A percentile compares a stretch with the other conserved stretches of the same genome.
Evolutionary conservation across 2,797 vertebrate species (phyloP).

Genomic region (Argyrosomus regius): DNA sequence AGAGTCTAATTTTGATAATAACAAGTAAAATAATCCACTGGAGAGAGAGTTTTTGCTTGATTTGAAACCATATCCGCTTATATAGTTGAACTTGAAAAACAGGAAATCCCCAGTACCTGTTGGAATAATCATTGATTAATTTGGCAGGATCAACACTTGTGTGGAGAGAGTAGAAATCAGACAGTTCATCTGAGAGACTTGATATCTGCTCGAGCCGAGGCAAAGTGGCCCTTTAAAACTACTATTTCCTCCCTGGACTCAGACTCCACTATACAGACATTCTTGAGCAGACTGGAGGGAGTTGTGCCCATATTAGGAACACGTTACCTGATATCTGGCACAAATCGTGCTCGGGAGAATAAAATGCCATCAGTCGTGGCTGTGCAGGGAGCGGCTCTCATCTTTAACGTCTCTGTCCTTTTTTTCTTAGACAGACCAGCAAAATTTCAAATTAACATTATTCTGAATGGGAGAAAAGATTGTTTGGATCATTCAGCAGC

Average conservation of each 20-base stretch:
- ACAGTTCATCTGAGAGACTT: not conserved
- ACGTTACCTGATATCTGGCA: conserved; percentile 74
- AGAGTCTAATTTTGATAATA: not conserved
- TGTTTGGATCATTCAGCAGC: not conserved
- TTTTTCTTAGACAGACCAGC: not conserved
- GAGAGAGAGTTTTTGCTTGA: not conserved
- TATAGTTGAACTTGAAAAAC: not conserved
- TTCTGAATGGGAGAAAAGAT: not conserved
- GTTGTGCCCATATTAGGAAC: conserved; percentile 81
- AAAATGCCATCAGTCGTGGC: conserved; percentile 30
- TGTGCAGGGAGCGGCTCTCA: conserved; percentile 27
- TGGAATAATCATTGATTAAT: not conserved
- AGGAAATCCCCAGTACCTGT: not conserved
- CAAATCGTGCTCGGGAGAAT: conserved; percentile 27
- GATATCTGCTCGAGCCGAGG: not conserved
- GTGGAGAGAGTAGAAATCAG: not conserved
- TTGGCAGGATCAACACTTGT: not conserved
- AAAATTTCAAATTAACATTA: not conserved
- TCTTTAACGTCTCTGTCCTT: conserved; percentile 5
- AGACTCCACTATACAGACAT: conserved; percentile 59
- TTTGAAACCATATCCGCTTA: not conserved
- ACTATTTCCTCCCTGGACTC: conserved; percentile 58
- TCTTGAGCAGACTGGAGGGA: conserved; percentile 67
- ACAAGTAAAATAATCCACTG: not conserved
- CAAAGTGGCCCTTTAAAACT: conserved; percentile 57